phyloP scores from a whole-genome alignment of 2,797 vertebrate species.

The Clamator glandarius region DNA sequence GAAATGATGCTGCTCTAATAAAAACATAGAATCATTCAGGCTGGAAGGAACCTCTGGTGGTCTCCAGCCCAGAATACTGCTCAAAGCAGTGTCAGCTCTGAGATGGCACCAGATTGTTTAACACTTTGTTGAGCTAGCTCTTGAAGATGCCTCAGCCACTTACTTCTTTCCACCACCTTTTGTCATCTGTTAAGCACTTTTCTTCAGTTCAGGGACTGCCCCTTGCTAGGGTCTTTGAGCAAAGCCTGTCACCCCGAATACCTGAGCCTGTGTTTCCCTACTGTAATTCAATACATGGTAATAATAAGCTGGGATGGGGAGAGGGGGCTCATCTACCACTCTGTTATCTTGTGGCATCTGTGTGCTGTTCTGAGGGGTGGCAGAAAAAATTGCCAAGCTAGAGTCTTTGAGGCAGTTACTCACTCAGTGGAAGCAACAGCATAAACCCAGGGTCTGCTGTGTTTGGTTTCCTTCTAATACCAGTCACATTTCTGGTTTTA shows the following conservation, averaged over 20 bases:
- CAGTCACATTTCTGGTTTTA: neutral
- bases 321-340: neutral
- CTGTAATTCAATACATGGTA: neutral
- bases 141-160: neutral
- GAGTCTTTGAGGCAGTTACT: neutral
- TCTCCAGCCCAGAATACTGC: neutral
- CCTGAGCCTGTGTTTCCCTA: neutral
- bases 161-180: neutral
- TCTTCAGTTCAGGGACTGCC: neutral
- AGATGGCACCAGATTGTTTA: neutral
- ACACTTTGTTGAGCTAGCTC: neutral
- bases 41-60: neutral
- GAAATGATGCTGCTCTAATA: neutral
- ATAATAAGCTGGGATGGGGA: neutral
- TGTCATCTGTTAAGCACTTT: neutral
- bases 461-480: neutral
- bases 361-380: neutral
- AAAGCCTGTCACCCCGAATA: neutral
- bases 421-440: neutral
- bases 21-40: neutral
- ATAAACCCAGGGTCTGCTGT: neutral
- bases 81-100: neutral
- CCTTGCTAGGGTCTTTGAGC: neutral
- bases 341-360: neutral
- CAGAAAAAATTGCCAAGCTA: neutral